Conservation (phyloP, 2,888 invertebrate species). For the Euphydryas editha region DNA sequence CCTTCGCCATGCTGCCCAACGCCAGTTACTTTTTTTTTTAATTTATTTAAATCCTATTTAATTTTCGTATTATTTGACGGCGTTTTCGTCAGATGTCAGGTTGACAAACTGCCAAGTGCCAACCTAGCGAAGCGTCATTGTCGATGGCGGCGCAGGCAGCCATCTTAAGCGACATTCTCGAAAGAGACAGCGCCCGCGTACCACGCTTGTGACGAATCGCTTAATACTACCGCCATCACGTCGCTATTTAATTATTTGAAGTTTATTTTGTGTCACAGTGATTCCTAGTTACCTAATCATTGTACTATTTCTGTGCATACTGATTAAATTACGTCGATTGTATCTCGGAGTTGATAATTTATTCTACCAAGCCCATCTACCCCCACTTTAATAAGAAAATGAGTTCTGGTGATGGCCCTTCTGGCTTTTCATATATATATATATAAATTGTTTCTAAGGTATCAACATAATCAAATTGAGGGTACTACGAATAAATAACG, state of each 20-base stretch:
- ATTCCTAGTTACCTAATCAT: not conserved
- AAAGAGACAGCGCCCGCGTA: constrained; percentile 14
- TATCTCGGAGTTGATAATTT: not conserved
- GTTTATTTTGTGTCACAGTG: constrained; percentile 3
- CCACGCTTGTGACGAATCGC: constrained; percentile 18
- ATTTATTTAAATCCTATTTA: no score
- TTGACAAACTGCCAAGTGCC: constrained; percentile 9
- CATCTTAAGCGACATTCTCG: constrained; percentile 6
- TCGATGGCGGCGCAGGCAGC: constrained; percentile 9
- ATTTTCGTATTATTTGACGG: no score
- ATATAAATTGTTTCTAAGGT: not conserved
- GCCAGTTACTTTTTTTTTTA: no score
- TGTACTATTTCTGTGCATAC: not conserved
- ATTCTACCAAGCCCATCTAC: constrained; percentile 6
- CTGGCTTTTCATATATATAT: not conserved
- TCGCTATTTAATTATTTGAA: not conserved
- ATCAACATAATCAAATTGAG: constrained; percentile 63
- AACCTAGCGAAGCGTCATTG: constrained; percentile 9
- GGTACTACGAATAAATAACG: constrained; percentile 61
- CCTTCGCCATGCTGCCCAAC: no score
- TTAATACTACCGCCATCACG: not conserved
- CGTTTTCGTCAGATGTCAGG: constrained; percentile 3
- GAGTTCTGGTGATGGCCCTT: constrained; percentile 13
- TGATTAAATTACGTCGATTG: not conserved
- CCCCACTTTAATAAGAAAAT: not conserved